Conservation (phyloP, 2,797 vertebrate genomes). For the Schizothorax lantsangensis region DNA sequence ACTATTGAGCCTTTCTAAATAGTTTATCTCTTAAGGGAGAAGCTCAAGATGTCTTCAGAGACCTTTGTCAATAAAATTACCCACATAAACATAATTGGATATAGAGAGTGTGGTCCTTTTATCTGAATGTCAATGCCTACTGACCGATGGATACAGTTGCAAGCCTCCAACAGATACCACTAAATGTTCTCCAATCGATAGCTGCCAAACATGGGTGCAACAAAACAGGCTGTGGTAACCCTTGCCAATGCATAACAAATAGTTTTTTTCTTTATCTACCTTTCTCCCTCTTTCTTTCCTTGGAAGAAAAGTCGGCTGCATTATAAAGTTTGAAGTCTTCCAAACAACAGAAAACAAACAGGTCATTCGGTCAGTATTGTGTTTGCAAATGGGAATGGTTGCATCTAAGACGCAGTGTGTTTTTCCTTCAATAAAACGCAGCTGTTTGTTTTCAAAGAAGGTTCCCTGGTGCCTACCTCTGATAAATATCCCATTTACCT, state of each 20-base stretch:
- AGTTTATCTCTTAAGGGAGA: background rate
- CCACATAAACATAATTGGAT: slow-evolving; percentile 56
- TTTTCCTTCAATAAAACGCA: slow-evolving; percentile 67
- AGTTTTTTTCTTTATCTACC: slow-evolving; percentile 41
- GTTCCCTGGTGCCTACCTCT: slow-evolving; percentile 67
- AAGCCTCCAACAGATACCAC: slow-evolving; percentile 60
- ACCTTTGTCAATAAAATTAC: slow-evolving; percentile 64
- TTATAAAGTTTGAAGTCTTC: slow-evolving; percentile 26
- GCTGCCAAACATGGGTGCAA: slow-evolving; percentile 58
- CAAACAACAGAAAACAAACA: slow-evolving; percentile 13
- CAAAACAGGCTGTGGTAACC: slow-evolving; percentile 32
- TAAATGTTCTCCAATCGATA: slow-evolving; percentile 66
- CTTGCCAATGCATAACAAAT: slow-evolving; percentile 34
- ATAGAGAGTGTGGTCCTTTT: slow-evolving; percentile 58
- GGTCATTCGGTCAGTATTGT: slow-evolving; percentile 48
- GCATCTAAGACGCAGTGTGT: slow-evolving; percentile 71
- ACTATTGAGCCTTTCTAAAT: slow-evolving; percentile 10
- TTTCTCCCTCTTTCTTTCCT: slow-evolving; percentile 8
- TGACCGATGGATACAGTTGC: slow-evolving; percentile 53
- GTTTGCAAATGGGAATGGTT: slow-evolving; percentile 72
- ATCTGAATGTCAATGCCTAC: slow-evolving; percentile 63
- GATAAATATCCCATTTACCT: slow-evolving; percentile 77
- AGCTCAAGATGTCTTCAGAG: slow-evolving; percentile 14
- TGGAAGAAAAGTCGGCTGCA: background rate
- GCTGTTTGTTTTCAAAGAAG: slow-evolving; percentile 74